Base-by-base conservation (phyloP, 35 echinoderm and acorn worm genomes). In the Ophioderma brevispina region DNA sequence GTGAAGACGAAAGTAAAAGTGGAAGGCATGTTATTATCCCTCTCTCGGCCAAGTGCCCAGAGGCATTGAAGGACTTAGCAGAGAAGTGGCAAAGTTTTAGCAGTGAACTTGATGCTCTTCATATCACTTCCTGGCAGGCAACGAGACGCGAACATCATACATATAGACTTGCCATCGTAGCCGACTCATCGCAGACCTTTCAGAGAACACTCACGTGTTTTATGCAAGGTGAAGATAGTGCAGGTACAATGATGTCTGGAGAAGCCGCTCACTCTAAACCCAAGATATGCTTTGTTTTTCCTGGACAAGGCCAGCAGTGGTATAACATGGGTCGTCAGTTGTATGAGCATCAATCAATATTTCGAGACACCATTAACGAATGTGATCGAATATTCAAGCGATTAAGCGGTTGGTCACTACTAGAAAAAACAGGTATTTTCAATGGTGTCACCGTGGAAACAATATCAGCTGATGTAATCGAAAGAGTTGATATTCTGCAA, bases 261-360 rank as follows among this genome's bases (percentile, higher is more conserved):
- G 83, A 63, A 18, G 81, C 76, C 37, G 78, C 15, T 39, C 37
- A 56, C 50, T 64, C 91, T 8, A 90, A 94, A 42, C 96, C 89
- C 18, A 98, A 95, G 83, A 79, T 98, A 32, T 98, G 96, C 39
- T 55, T 98, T n/a, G 85, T 98, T 17, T 98, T 98, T 84, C 96
- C 96, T 35, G 96, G 96, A 19, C 96, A 98, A 80, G 96, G 96
- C 0, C 96, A 98, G 55, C 96, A 98, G 87, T 98, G 94, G 87
- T 55, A 37, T 38, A 56, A 95, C 64, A 98, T 98, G 96, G 96
- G 96, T 39, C 88, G 90, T 32, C 82, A 92, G 46, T 80, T 98
- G 39, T 98, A 92, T 77, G 30, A 87, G 59, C 82, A 87, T 14
- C 93, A 98, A 41, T 38, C 76, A 39, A 80, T 98, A 25, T 94